Base-by-base conservation (phyloP, 2,797 vertebrate genomes). In the Schizothorax lantsangensis region DNA sequence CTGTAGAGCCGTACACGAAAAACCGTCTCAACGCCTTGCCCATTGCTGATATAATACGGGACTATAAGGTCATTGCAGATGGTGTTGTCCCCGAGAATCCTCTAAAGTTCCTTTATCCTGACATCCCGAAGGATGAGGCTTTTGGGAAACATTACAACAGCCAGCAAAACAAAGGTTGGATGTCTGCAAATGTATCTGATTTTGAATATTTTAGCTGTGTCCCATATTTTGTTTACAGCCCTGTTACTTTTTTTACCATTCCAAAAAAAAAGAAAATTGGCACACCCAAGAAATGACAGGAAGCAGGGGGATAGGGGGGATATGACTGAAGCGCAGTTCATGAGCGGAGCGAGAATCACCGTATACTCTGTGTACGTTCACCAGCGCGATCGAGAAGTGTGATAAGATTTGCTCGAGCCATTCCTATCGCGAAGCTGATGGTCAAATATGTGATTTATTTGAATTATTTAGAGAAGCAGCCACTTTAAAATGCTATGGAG, bases 1-100 rank as follows among this genome's bases (percentile, higher is more conserved):
- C 98, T 0, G 98, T 99, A 91, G 98, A 99, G n/a, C 98, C 98
- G 4, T 99, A 99, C 91, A 99, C 97, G 83, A 99, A 99, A 92
- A 97, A 93, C 79, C 96, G 97, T 0, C 94, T 99, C 15, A 97
- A 93, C 0, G 97, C 98, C 0, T 95, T 99, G 82, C 96, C 98
- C 0, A 97, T 99, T 0, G 96, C 97, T 0, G 97, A 99, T 92
- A 99, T 99, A 84, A 96, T 99, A 84, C 95, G 98, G 0, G 97
- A 99, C 91, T 99, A 99, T 94, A 99, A 99, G 93, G 97, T 99
- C 11, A 98, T 99, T 83, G 96, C 97, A 88, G 96, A 97, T 2
- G 97, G 98, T 59, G 97, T 97, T 2, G 95, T 98, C 79, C 96
- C 97, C 0, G 97, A 98, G 92, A 99, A 98, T 93, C 98, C 98